Percentiles rank a stretch among this genome's conserved stretches.
These are phyloP conservation scores for Tipula vernalis DNA, from an alignment of 2,888 invertebrate species.

Conservation along the genomic window DNA sequence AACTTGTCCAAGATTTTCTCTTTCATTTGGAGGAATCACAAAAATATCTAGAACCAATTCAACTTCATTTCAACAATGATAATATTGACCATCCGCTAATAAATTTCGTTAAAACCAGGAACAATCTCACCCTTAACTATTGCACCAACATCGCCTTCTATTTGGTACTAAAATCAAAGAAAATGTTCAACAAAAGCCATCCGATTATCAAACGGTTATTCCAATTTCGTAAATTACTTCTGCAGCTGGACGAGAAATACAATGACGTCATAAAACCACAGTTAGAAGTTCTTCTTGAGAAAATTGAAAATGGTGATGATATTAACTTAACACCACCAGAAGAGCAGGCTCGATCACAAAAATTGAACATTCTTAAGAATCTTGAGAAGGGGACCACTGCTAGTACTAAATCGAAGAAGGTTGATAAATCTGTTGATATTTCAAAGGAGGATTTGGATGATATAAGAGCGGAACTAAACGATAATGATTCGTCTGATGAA, in stretches of 20 bases:
- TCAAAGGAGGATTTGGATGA: neutral
- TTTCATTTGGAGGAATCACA: slow-evolving; percentile 52
- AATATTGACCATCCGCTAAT: slow-evolving; percentile 52
- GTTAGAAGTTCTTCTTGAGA: slow-evolving; percentile 48
- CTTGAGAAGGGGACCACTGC: slow-evolving; percentile 1
- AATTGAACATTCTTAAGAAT: slow-evolving; percentile 12
- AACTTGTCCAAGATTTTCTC: slow-evolving; percentile 67
- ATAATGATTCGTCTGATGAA: slow-evolving; percentile 32
- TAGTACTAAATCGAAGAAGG: neutral
- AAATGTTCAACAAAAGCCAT: slow-evolving; percentile 61
- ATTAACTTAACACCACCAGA: slow-evolving; percentile 24
- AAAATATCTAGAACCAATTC: slow-evolving; percentile 52
- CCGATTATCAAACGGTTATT: slow-evolving; percentile 79
- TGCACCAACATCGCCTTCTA: slow-evolving; percentile 79
- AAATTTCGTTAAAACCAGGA: slow-evolving; percentile 57
- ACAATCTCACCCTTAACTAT: slow-evolving; percentile 63
- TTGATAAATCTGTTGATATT: neutral
- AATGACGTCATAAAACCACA: slow-evolving; percentile 53
- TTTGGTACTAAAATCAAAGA: slow-evolving; percentile 67
- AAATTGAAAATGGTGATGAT: slow-evolving; percentile 37
- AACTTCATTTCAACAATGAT: slow-evolving; percentile 47
- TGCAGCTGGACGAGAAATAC: slow-evolving; percentile 59
- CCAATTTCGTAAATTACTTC: slow-evolving; percentile 63
- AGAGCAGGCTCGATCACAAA: slow-evolving; percentile 18
- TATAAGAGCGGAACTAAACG: slow-evolving; percentile 16